A percentile compares a stretch with the other conserved stretches of the same genome.
Conservation (phyloP, 2,888 invertebrate species). For the Calephelis perditalis region DNA sequence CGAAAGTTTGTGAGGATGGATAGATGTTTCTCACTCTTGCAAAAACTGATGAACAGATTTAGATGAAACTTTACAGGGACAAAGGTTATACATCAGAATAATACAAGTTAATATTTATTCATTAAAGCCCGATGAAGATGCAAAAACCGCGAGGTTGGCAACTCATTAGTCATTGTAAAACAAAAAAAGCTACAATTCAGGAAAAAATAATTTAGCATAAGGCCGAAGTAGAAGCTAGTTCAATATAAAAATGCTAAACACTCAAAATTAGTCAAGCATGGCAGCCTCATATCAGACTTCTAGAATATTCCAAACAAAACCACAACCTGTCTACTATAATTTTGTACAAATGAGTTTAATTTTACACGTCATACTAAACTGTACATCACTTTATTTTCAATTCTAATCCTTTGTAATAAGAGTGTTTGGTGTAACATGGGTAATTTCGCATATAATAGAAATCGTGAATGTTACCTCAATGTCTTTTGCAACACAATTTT, state of each 20-base stretch:
- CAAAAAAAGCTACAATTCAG: no score
- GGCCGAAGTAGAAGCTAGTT: no score
- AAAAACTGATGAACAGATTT: no score
- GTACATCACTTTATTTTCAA: constrained; percentile 29
- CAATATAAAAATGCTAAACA: constrained; percentile 5
- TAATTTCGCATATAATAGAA: constrained; percentile 52
- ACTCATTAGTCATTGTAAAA: no score
- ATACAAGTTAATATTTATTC: no score
- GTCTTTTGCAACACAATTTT: constrained; percentile 45
- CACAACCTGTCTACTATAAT: constrained; percentile 54
- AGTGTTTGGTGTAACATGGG: constrained; percentile 21
- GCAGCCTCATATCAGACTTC: constrained; percentile 14
- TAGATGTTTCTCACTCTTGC: no score
- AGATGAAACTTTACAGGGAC: no score
- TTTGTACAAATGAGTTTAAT: constrained; percentile 52
- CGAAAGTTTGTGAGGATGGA: no score
- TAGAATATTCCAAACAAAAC: constrained; percentile 34
- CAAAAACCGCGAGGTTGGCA: no score
- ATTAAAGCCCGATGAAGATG: no score
- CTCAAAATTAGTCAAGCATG: constrained; percentile 15
- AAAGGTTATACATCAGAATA: no score
- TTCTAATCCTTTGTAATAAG: constrained; percentile 33
- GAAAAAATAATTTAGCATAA: no score
- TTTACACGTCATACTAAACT: constrained; percentile 46
- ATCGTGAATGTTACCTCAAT: constrained; percentile 48